Conservation (phyloP, 2,797 vertebrate genomes). For the Karalla daura region DNA sequence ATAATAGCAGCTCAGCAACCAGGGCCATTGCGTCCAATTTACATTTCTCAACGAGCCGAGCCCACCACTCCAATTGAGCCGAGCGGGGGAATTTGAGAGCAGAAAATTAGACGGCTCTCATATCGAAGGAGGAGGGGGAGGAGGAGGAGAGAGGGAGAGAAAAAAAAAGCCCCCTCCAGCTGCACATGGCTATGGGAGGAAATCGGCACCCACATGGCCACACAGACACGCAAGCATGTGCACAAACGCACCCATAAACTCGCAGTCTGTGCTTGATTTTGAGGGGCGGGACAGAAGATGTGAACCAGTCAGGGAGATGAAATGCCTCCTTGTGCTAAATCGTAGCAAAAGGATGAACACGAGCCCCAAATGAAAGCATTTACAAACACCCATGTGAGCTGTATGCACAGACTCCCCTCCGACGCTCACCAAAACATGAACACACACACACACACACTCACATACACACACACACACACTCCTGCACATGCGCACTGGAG, state of each 20-base stretch:
- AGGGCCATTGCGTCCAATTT: constrained; percentile 87
- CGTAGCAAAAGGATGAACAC: neutral
- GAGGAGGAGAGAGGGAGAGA: no score
- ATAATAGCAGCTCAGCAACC: constrained; percentile 84
- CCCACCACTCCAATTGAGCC: constrained; percentile 85
- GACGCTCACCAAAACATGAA: neutral
- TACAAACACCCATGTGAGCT: constrained; percentile 13
- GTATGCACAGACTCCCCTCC: no score
- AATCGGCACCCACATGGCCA: constrained; percentile 57
- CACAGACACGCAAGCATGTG: constrained; percentile 10
- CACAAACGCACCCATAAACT: constrained; percentile 27
- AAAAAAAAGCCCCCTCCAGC: constrained; percentile 76
- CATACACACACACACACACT: constrained; percentile 9
- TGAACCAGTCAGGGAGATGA: neutral
- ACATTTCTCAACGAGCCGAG: constrained; percentile 86
- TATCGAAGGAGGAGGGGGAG: constrained; percentile 72
- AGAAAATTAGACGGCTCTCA: constrained; percentile 85
- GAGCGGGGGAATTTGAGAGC: constrained; percentile 84
- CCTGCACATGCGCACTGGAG: neutral
- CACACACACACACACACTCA: neutral
- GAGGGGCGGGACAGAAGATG: no score
- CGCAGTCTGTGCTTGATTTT: no score
- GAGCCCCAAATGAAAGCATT: neutral
- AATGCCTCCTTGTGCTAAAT: neutral
- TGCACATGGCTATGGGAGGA: constrained; percentile 69